phyloP scores from a whole-genome alignment of 2,113 vertebrate genomes.

The Ancistrus triradiatus region DNA sequence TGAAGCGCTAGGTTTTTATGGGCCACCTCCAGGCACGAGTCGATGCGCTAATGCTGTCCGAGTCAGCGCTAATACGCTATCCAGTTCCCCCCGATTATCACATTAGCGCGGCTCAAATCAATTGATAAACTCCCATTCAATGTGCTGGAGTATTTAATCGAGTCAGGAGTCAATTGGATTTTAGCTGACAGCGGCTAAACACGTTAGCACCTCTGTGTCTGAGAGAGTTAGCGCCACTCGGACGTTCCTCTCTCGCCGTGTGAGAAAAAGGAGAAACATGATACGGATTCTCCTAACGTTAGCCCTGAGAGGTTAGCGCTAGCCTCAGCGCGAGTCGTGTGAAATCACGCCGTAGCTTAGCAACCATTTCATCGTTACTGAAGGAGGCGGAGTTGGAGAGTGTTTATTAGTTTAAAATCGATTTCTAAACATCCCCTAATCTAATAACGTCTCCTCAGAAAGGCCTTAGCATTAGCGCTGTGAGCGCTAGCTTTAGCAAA shows the following conservation, averaged over 20 bases:
- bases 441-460: too few relatives aligned
- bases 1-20: constrained; percentile 59
- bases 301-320: too few relatives aligned
- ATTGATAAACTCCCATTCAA: constrained; percentile 97
- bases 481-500: too few relatives aligned
- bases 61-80: constrained; percentile 88
- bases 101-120: constrained; percentile 96
- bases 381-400: too few relatives aligned
- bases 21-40: constrained; percentile 62
- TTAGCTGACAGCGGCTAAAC: constrained; percentile 89
- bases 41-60: constrained; percentile 67
- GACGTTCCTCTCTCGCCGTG: neutral
- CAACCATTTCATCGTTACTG: too few relatives aligned
- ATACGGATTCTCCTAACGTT: too few relatives aligned
- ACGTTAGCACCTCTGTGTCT: constrained; percentile 69
- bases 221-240: constrained; percentile 36
- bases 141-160: constrained; percentile 96
- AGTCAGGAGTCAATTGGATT: constrained; percentile 99
- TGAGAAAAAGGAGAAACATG: too few relatives aligned
- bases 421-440: too few relatives aligned
- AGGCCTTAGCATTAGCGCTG: too few relatives aligned
- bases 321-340: too few relatives aligned
- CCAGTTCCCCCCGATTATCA: constrained; percentile 95
- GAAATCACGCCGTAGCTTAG: too few relatives aligned
- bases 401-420: too few relatives aligned